Base-by-base conservation (phyloP, 2,113 vertebrate species). In the Oryzias javanicus region DNA sequence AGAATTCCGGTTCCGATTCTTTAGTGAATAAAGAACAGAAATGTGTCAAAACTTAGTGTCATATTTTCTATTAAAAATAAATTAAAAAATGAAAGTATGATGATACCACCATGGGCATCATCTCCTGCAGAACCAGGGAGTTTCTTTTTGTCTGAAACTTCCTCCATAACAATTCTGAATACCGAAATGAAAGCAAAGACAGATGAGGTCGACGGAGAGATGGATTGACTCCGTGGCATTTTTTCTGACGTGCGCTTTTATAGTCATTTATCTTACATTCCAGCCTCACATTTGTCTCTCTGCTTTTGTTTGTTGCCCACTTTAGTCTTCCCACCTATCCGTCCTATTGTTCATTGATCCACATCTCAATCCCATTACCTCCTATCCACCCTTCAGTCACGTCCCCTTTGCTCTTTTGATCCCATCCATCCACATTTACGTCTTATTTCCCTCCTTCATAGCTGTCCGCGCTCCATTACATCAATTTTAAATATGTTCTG, bases 191-290 rank as follows among this genome's bases (percentile, higher is more conserved):
- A 42, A 59, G 48, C 47, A 49, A 67, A 61, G 51, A 60, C 70
- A 60, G 50, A 4, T 5, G 50, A 45, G 25, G 44, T 5, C 13
- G 16, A 49, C 27, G 42, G 29, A 63, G 25, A 63, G 25, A 47
- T 24, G 16, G 61, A 42, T 52, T 17, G 35, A 35, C 3, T 35
- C 46, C 22, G 58, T 49, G 27, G 4, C 35, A 13, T 47, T 27
- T 48, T 55, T 51, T 64, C 55, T 20, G 24, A 24, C 40, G n/a
- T 35, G 42, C 55, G 16, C 50, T 45, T 53, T 51, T 12, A 55
- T 6, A 18, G 41, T 44, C 20, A 49, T 55, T 25, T 42, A 27
- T 65, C 29, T 56, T 25, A 14, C 35, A 35, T 35, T 35, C 35
- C 35, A 35, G 35, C 22, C 16, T 3, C 44, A 22, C 10, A 40